Base-by-base conservation (phyloP, 2,888 invertebrate genomes). In the Clivina fossor region DNA sequence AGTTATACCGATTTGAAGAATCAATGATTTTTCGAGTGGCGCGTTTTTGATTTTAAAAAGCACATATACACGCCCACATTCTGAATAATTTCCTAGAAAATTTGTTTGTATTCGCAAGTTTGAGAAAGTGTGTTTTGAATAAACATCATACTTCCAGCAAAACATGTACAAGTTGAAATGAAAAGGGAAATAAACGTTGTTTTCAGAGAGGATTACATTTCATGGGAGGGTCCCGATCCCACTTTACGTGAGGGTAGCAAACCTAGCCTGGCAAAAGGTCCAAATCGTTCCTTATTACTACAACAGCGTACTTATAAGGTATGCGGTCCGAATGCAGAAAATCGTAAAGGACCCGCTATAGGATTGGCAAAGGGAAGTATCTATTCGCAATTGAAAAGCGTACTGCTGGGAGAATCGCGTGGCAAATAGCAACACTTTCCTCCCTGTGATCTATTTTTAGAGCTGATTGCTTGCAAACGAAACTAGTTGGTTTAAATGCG, bases 211-310 rank as follows among this genome's bases (percentile, higher is more conserved):
- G 90, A 91, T 67, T 92, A 92, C 68, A 80, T 90, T 43, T 84
- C 89, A 3, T 91, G 91, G 90, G 85, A 86, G 61, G 91, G 91
- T 0, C 85, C 90, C 0, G 86, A 90, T 71, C 82, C 84, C 0
- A 79, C 78, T 43, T 72, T 85, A 11, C 73, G 79, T 4, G 71
- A 72, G 19, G 82, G 81, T 0, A 71, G 75, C n/a, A 71, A 74
- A 58, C 58, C 56, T 55, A 69, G 71, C 24, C 35, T 77, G 1
- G 76, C 79, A 0, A 74, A 75, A 49, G 86, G 88, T 1, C 76
- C 83, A 1, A 78, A 85, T 60, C 68, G 76, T 22, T 76, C 75
- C 1, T 74, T 78, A 4, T n/a, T n/a, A n/a, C 54, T 68, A 0
- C 75, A 72, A 41, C 24, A 19, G 2, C 54, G 54, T 26, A 69